Conservation (phyloP, 2,113 vertebrate genomes). For the Abramis brama region DNA sequence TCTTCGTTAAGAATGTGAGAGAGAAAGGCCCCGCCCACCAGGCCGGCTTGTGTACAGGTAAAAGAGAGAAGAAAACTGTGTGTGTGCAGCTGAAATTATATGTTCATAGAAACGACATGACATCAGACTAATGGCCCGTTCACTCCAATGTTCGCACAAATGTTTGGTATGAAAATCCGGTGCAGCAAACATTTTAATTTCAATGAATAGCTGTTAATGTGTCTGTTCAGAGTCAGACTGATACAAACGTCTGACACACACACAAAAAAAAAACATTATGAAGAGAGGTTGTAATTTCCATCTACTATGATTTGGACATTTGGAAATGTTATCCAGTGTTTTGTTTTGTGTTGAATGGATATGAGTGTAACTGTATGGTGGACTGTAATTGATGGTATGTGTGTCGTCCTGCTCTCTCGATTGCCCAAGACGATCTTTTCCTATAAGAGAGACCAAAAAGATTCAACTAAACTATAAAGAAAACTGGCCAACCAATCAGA, state of each 20-base stretch:
- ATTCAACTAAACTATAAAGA: background rate
- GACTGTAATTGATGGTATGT: too few species aligned
- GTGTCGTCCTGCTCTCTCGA: too few species aligned
- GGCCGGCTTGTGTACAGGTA: conserved; percentile 93
- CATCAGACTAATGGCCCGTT: background rate
- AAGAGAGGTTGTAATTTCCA: background rate
- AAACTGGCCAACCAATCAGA: background rate
- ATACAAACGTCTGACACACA: background rate
- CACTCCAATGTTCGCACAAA: background rate
- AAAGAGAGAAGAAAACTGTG: conserved; percentile 11
- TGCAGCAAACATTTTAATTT: background rate
- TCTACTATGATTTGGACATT: background rate
- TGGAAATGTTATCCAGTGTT: too few species aligned
- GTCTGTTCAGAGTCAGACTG: background rate
- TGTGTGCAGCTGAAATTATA: background rate
- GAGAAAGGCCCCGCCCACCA: conserved; percentile 90
- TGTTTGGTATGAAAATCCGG: background rate
- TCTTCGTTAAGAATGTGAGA: conserved; percentile 96
- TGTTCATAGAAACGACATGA: background rate
- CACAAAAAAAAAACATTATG: too few species aligned
- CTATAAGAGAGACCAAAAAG: too few species aligned
- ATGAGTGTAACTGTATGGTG: too few species aligned
- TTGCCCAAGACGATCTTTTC: too few species aligned
- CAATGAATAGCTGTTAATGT: background rate
- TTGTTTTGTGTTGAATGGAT: too few species aligned